phyloP scores from a whole-genome alignment of 37 sponge, comb jelly and placozoan genomes.

The Mnemiopsis leidyi region DNA sequence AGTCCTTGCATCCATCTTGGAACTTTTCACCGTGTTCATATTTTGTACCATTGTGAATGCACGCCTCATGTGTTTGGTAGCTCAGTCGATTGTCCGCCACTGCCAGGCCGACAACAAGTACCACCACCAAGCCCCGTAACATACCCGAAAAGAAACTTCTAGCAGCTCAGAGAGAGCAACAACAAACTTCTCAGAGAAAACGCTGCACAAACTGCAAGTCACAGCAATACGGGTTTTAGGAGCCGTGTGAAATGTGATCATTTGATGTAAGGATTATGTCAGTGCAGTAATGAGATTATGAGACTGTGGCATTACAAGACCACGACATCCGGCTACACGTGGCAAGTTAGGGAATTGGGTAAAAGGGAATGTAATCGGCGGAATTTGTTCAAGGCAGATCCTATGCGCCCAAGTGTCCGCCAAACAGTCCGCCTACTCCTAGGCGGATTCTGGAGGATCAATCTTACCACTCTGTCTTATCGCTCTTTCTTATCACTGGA shows the following conservation, averaged over 20 bases:
- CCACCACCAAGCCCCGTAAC: neutral
- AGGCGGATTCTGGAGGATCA: too few species aligned
- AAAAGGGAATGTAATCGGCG: too few species aligned
- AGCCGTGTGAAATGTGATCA: neutral
- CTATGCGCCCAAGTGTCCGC: too few species aligned
- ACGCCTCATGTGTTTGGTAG: neutral
- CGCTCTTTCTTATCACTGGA: too few species aligned
- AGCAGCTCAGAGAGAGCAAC: too few species aligned
- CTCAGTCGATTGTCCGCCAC: neutral
- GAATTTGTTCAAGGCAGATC: too few species aligned
- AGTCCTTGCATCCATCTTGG: conserved; percentile 33
- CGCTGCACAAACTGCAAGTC: neutral
- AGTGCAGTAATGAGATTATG: neutral
- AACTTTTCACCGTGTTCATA: conserved; percentile 29
- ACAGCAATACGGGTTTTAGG: neutral
- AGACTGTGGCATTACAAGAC: neutral
- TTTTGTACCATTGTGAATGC: neutral
- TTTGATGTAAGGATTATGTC: neutral
- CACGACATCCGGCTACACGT: too few species aligned
- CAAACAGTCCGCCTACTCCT: too few species aligned
- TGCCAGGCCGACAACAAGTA: neutral
- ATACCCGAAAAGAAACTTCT: neutral
- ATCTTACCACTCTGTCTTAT: too few species aligned
- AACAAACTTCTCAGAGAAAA: neutral
- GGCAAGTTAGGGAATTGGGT: too few species aligned